phyloP scores from a whole-genome alignment of 2,113 vertebrate genomes.

The Urocitellus parryii region DNA sequence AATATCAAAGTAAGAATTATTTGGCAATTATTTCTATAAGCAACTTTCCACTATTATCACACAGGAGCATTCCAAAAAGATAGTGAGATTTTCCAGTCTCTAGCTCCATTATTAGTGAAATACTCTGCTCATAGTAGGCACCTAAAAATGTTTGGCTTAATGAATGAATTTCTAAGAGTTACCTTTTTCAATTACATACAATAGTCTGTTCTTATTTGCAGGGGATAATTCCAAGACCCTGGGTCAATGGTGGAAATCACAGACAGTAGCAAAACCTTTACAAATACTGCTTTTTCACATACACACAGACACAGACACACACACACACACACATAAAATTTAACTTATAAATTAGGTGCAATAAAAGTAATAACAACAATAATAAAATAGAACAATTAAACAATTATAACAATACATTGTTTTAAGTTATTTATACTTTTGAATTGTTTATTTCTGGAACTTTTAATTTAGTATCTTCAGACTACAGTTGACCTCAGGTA shows the following conservation, averaged over 20 bases:
- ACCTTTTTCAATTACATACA: not conserved
- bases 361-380: not conserved
- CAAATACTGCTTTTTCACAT: not conserved
- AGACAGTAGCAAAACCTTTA: not conserved
- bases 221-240: not conserved
- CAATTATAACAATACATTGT: not conserved
- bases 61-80: not conserved
- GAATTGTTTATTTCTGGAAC: not conserved
- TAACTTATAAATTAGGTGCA: not conserved
- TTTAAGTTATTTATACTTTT: not conserved
- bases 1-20: conserved; percentile 31
- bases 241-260: not conserved
- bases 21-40: not conserved
- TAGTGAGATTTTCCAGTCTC: not conserved
- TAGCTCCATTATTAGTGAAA: not conserved
- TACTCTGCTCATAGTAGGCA: not conserved
- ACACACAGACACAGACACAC: not conserved
- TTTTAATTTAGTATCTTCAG: not conserved
- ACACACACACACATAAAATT: not conserved
- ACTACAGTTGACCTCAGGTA: not conserved
- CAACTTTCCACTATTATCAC: conserved; percentile 16
- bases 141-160: conserved; percentile 12
- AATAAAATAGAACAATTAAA: not conserved
- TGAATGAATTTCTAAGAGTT: not conserved
- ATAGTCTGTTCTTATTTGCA: not conserved